phyloP scores from a whole-genome alignment of 2,888 invertebrate species.

The Silvanus unidentatus region DNA sequence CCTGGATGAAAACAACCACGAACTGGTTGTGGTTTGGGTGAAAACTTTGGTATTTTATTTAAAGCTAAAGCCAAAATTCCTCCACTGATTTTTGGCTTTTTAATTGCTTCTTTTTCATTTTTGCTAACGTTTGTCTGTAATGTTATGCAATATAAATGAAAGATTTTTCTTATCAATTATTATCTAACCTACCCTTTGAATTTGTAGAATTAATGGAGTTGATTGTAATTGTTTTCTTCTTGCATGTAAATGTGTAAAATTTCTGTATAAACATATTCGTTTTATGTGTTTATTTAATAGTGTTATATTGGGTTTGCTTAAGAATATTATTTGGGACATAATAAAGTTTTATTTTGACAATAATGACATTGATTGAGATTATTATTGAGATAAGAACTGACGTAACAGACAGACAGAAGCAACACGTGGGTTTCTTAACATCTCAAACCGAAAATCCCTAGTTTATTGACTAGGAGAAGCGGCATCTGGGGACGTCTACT shows the following conservation, averaged over 20 bases:
- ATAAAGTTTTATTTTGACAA: conserved; percentile 3
- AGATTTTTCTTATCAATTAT: too few species aligned
- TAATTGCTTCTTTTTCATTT: conserved; percentile 20
- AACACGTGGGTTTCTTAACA: too few species aligned
- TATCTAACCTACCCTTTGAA: conserved; percentile 29
- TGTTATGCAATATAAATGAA: too few species aligned
- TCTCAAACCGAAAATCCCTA: too few species aligned
- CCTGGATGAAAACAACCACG: conserved; percentile 92
- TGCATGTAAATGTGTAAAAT: conserved; percentile 23
- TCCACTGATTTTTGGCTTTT: conserved; percentile 22
- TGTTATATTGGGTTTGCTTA: conserved; percentile 30
- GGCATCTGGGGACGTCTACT: too few species aligned
- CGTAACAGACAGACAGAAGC: too few species aligned
- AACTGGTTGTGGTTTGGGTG: conserved; percentile 48
- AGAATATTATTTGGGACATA: conserved; percentile 30
- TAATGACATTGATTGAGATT: too few species aligned
- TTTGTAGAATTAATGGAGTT: conserved; percentile 19
- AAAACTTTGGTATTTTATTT: conserved; percentile 29
- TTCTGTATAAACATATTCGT: conserved; percentile 21
- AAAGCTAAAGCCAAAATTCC: conserved; percentile 34
- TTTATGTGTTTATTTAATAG: conserved; percentile 25
- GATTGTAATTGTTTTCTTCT: conserved; percentile 18
- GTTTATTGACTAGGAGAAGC: too few species aligned
- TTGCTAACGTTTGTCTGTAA: too few species aligned
- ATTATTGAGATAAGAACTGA: too few species aligned